phyloP scores from a whole-genome alignment of 2,113 vertebrate genomes.

The Chaetura pelagica region DNA sequence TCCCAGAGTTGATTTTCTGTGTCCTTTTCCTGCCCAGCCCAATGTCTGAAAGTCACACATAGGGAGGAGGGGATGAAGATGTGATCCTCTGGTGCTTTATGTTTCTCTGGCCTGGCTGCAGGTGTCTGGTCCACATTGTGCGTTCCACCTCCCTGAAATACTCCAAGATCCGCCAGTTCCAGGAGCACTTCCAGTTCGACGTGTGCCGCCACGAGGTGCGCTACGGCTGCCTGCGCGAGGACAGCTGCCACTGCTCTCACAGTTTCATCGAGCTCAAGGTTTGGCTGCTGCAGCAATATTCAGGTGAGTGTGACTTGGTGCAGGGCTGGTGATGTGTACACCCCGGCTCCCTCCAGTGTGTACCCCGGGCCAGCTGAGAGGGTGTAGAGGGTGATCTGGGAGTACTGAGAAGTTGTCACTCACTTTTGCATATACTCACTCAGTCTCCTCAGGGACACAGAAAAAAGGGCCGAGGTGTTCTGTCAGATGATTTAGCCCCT shows the following conservation, averaged over 20 bases:
- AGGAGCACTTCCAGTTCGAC: constrained; percentile 84
- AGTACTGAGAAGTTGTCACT: background rate
- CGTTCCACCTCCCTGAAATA: constrained; percentile 85
- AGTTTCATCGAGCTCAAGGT: constrained; percentile 92
- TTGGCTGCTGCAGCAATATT: constrained; percentile 90
- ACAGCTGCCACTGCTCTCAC: constrained; percentile 89
- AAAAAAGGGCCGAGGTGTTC: background rate
- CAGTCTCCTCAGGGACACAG: background rate
- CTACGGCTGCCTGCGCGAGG: constrained; percentile 85
- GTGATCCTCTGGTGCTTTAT: background rate
- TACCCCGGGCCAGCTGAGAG: background rate
- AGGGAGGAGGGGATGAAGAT: background rate
- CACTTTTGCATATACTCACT: background rate
- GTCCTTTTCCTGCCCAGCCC: background rate
- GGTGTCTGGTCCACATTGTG: constrained; percentile 91
- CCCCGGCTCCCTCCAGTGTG: background rate
- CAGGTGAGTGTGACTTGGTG: constrained; percentile 74
- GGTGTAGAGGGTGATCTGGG: background rate
- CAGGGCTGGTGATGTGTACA: background rate
- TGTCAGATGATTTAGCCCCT: background rate
- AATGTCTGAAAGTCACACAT: background rate
- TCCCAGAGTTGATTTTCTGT: background rate
- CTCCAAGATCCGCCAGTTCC: constrained; percentile 90
- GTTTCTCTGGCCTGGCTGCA: constrained; percentile 49
- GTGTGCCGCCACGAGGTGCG: constrained; percentile 88